Conservation (phyloP, 2,113 vertebrate genomes). For the Cromileptes altivelis region DNA sequence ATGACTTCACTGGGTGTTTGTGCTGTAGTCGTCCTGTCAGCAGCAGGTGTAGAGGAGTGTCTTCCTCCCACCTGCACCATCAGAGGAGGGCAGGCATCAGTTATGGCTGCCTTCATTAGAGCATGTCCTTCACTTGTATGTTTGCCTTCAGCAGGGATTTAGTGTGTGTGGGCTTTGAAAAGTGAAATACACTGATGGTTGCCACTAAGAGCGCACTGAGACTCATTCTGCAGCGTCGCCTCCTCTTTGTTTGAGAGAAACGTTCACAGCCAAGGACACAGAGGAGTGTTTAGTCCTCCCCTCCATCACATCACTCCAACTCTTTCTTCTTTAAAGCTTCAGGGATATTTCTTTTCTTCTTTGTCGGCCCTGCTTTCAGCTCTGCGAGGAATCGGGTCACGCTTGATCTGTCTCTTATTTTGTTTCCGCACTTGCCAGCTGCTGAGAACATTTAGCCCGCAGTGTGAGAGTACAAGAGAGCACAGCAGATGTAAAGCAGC, state of each 20-base stretch:
- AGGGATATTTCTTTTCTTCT: slow-evolving; percentile 15
- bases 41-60: background rate
- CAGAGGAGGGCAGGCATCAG: slow-evolving; percentile 1
- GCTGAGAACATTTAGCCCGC: slow-evolving; percentile 47
- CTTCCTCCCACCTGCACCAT: slow-evolving; percentile 5
- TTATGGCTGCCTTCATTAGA: slow-evolving; percentile 19
- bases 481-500: slow-evolving; percentile 17
- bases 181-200: background rate
- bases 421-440: slow-evolving; percentile 33
- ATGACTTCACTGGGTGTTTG: too few relatives aligned
- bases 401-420: slow-evolving; percentile 18
- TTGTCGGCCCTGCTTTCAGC: slow-evolving; percentile 17
- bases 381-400: slow-evolving; percentile 28
- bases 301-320: slow-evolving; percentile 20
- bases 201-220: background rate
- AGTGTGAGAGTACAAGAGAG: slow-evolving; percentile 5
- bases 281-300: background rate
- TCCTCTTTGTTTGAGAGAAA: slow-evolving; percentile 29
- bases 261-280: slow-evolving; percentile 35
- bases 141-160: slow-evolving; percentile 4
- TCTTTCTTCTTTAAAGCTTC: slow-evolving; percentile 30
- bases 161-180: slow-evolving; percentile 24
- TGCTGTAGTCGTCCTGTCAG: too few relatives aligned
- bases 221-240: background rate
- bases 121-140: slow-evolving; percentile 10